These are phyloP conservation scores for Tryphoninae sp. DNA, from an alignment of 2,888 invertebrate genomes.

Conservation along the genomic window DNA sequence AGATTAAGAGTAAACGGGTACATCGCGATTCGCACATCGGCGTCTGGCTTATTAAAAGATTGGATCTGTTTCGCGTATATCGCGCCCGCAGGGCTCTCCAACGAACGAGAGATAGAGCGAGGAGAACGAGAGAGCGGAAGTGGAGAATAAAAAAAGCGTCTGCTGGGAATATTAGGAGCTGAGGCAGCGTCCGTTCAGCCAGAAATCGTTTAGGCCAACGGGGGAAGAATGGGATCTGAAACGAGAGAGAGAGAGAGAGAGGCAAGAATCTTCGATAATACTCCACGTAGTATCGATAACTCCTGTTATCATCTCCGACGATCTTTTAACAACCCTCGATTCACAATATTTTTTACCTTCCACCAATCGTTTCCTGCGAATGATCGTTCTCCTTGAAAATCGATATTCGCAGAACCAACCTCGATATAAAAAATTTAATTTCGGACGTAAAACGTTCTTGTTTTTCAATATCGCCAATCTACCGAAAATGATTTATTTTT, in stretches of 20 bases:
- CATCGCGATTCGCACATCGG: conserved; percentile 56
- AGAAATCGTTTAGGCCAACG: conserved; percentile 29
- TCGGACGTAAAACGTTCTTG: not conserved
- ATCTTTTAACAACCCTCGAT: not conserved
- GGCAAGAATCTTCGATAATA: conserved; percentile 40
- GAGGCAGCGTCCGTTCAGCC: conserved; percentile 27
- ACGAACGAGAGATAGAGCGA: conserved; percentile 28
- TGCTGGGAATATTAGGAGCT: conserved; percentile 46
- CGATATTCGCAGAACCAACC: not conserved
- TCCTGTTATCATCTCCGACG: not conserved
- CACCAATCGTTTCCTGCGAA: not conserved
- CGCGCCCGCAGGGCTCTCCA: not conserved
- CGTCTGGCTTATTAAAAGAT: conserved; percentile 61
- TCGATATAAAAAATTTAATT: not conserved
- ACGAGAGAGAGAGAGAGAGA: not conserved
- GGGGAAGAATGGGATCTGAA: not conserved
- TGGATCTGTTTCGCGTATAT: conserved; percentile 38
- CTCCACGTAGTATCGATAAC: conserved; percentile 36
- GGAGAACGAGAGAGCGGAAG: conserved; percentile 21
- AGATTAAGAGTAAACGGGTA: conserved; percentile 49
- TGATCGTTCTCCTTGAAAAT: not conserved
- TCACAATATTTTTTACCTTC: not conserved
- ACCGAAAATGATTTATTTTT: not conserved
- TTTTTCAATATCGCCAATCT: not conserved
- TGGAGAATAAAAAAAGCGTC: conserved; percentile 37